These are phyloP conservation scores for Nomada ruficornis DNA, from an alignment of 2,888 invertebrate species.

Conservation along the genomic window DNA sequence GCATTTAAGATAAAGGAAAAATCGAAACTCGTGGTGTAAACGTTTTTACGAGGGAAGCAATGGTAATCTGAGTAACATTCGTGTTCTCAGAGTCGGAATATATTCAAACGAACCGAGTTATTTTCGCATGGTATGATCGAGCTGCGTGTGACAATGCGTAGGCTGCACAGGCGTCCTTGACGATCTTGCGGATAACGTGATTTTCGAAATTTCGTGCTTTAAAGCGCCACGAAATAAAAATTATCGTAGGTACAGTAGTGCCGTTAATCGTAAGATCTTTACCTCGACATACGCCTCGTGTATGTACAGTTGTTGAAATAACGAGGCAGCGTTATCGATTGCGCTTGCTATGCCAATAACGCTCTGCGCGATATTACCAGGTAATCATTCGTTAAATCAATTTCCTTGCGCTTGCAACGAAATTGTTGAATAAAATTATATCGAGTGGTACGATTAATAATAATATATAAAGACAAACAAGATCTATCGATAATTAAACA, in stretches of 20 bases:
- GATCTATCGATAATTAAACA: too few species aligned
- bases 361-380: not conserved
- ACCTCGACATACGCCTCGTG: not conserved
- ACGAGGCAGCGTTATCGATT: not conserved
- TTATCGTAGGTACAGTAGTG: not conserved
- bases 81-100: not conserved
- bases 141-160: conserved; percentile 42
- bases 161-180: conserved; percentile 40
- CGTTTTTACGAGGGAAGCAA: not conserved
- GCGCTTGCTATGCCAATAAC: not conserved
- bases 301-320: not conserved
- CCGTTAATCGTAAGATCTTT: not conserved
- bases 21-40: not conserved
- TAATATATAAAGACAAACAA: too few species aligned
- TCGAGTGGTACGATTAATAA: too few species aligned
- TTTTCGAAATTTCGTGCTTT: not conserved
- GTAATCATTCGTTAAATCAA: not conserved
- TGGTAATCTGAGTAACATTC: not conserved
- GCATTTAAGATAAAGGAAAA: not conserved
- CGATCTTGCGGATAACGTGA: conserved; percentile 20
- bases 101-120: conserved; percentile 54
- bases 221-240: not conserved
- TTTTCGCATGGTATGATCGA: conserved; percentile 48
- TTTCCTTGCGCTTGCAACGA: not conserved
- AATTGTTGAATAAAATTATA: too few species aligned